Evolutionary conservation across 2,888 invertebrate species (phyloP).

Genomic region (Eupithecia vulgata): DNA sequence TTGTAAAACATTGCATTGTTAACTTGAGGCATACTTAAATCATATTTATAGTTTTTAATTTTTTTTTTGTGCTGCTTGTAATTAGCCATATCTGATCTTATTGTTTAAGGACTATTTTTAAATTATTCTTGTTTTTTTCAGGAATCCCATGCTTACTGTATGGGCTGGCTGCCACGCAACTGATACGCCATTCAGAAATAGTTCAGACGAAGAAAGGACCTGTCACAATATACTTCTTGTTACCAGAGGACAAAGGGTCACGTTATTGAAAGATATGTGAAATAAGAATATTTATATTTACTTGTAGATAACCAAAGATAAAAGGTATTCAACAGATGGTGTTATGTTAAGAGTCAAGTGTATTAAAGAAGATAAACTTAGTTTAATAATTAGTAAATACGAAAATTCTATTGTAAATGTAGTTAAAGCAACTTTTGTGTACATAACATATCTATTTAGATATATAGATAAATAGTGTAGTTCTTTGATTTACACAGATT

Average conservation of each 20-base stretch:
- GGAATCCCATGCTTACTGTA: constrained; percentile 96
- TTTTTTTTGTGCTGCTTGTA: too few relatives aligned
- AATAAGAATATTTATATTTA: not conserved
- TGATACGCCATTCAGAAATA: constrained; percentile 91
- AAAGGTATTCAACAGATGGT: not conserved
- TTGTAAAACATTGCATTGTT: too few relatives aligned
- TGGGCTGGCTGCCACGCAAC: constrained; percentile 92
- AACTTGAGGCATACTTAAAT: too few relatives aligned
- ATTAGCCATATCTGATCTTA: too few relatives aligned
- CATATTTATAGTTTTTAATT: too few relatives aligned
- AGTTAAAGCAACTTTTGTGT: not conserved
- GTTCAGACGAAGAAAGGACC: constrained; percentile 88
- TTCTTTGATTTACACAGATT: not conserved
- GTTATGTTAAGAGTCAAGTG: not conserved
- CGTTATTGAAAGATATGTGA: constrained; percentile 68
- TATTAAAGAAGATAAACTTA: not conserved
- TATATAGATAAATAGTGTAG: not conserved
- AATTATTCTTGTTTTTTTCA: constrained; percentile 62
- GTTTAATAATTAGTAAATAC: not conserved
- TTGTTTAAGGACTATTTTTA: not conserved
- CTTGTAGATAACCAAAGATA: not conserved
- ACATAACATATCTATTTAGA: too few relatives aligned
- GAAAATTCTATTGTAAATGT: not conserved
- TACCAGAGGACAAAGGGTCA: constrained; percentile 94
- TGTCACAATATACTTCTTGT: constrained; percentile 93